Conservation (phyloP, 2,113 vertebrate species). For the Hydropotes inermis region DNA sequence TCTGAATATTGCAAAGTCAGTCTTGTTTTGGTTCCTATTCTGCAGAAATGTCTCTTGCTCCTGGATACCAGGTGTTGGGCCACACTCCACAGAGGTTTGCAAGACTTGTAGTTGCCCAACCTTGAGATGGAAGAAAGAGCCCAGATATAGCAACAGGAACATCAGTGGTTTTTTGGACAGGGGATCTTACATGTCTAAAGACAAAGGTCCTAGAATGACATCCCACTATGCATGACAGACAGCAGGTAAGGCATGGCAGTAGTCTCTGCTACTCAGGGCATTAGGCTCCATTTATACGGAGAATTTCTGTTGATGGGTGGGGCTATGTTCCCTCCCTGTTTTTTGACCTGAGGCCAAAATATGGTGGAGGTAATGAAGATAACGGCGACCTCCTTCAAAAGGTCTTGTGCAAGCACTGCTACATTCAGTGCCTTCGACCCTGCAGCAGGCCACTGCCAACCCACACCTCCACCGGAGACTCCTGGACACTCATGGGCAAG, state of each 20-base stretch:
- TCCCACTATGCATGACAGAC: background rate
- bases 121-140: background rate
- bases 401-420: rapidly evolving
- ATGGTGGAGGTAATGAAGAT: background rate
- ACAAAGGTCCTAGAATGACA: background rate
- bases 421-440: background rate
- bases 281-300: background rate
- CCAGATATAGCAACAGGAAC: background rate
- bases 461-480: background rate
- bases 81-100: background rate
- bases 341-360: background rate
- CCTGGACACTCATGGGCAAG: background rate
- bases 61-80: background rate
- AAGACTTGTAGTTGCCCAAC: background rate
- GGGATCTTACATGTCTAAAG: background rate
- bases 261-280: background rate
- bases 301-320: background rate
- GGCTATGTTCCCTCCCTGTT: background rate
- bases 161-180: background rate
- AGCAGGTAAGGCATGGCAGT: background rate
- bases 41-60: background rate
- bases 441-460: background rate
- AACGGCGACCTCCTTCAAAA: background rate
- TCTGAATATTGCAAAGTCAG: background rate
- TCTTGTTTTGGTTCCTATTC: background rate